phyloP scores from a whole-genome alignment of 1,140 invertebrate species.

The Druon quercuslanigerum region DNA sequence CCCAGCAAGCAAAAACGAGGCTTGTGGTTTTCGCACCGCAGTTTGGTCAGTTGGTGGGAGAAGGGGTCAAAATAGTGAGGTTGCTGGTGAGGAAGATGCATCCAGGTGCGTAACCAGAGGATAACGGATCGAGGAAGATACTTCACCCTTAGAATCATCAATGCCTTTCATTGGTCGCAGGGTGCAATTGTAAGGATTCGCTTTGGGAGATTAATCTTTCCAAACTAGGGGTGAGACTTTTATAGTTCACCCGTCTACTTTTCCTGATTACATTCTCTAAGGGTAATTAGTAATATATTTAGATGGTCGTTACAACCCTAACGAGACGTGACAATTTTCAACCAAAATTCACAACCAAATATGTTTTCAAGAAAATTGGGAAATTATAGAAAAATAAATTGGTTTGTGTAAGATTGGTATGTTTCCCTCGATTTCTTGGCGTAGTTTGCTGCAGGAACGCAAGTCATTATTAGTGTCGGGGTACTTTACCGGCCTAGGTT shows the following conservation, averaged over 20 bases:
- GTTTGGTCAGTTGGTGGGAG: constrained; percentile 32
- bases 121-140: constrained; percentile 49
- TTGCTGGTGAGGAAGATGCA: constrained; percentile 37
- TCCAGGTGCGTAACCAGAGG: constrained; percentile 49
- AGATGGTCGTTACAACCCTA: no score
- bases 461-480: no score
- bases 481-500: no score
- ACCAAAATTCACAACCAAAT: no score
- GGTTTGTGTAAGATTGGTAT: no score
- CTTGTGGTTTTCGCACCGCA: constrained; percentile 37
- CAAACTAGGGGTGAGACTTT: neutral
- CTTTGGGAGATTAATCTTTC: constrained; percentile 43
- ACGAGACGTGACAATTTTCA: no score
- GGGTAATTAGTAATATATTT: no score
- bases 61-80: neutral
- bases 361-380: no score
- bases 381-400: no score
- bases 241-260: constrained; percentile 5
- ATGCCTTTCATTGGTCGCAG: constrained; percentile 46
- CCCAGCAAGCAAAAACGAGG: constrained; percentile 39
- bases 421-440: no score
- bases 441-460: no score
- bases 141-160: constrained; percentile 50
- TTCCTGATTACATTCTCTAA: constrained; percentile 5
- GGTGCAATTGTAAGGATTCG: constrained; percentile 33